Evolutionary conservation across 2,113 vertebrate genomes (phyloP).

Genomic region (Cephalopterus ornatus): DNA sequence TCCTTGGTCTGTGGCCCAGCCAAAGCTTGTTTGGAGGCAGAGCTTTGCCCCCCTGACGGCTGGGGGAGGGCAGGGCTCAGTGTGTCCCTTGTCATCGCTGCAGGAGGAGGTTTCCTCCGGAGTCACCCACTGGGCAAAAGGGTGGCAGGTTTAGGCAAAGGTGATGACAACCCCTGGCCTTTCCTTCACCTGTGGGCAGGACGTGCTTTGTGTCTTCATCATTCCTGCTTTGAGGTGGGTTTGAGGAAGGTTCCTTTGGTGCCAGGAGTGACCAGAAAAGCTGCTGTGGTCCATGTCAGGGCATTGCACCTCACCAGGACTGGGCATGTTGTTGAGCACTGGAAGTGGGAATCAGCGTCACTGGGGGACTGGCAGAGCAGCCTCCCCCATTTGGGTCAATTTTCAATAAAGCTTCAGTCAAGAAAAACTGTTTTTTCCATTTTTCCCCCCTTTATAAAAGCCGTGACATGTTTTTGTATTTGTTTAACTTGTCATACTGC

Average conservation of each 20-base stretch:
- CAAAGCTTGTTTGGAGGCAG: not conserved
- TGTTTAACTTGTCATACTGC: not conserved
- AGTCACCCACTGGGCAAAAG: not conserved
- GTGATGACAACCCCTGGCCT: not conserved
- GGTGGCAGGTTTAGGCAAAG: not conserved
- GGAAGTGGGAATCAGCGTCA: not conserved
- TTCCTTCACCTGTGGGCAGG: rapidly evolving
- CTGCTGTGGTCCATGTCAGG: not conserved
- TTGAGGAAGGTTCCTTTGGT: not conserved
- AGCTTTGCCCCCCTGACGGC: not conserved
- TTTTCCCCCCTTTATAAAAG: not conserved
- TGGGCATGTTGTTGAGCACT: not conserved
- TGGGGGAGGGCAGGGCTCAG: not conserved
- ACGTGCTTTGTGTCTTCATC: rapidly evolving
- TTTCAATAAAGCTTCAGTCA: not conserved
- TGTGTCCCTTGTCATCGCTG: rapidly evolving
- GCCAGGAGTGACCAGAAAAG: not conserved
- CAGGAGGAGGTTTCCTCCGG: not conserved
- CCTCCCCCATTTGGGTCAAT: not conserved
- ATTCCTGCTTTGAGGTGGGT: not conserved
- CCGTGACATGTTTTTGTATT: not conserved
- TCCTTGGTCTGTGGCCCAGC: not conserved
- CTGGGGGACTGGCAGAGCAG: not conserved
- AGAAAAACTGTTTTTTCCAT: not conserved
- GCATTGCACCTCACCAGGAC: not conserved